Conservation (phyloP, 64 coral and sea anemone genomes). For the Montipora foliosa region DNA sequence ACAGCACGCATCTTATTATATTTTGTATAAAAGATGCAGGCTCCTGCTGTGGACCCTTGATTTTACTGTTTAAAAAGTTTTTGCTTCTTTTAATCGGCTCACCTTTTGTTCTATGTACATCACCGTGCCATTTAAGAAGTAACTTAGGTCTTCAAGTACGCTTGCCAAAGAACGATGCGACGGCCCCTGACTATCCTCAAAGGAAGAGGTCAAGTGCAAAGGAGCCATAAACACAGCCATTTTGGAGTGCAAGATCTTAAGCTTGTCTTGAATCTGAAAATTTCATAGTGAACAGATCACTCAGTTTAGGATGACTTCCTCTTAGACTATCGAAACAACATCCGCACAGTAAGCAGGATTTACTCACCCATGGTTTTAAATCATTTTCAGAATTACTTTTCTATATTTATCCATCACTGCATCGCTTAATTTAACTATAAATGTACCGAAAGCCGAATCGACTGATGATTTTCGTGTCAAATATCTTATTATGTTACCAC, state of each 20-base stretch:
- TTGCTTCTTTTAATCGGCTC: background rate
- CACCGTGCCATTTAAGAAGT: conserved; percentile 7
- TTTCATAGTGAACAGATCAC: too few species aligned
- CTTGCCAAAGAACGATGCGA: background rate
- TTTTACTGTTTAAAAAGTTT: too few species aligned
- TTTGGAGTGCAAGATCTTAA: background rate
- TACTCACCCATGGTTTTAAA: too few species aligned
- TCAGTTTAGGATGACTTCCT: too few species aligned
- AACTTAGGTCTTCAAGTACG: conserved; percentile 4
- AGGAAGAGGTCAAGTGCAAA: background rate
- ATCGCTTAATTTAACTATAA: background rate
- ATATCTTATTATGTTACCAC: background rate
- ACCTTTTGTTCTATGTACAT: background rate
- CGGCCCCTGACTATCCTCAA: background rate
- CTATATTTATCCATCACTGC: too few species aligned
- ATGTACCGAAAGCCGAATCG: background rate
- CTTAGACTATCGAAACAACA: too few species aligned
- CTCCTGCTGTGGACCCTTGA: too few species aligned
- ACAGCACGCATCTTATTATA: too few species aligned
- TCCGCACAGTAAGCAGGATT: too few species aligned
- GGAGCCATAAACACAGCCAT: conserved; percentile 12
- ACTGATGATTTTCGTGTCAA: background rate
- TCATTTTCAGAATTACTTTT: too few species aligned
- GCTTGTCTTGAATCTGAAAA: background rate
- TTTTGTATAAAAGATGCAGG: too few species aligned